Conservation (phyloP, 2,797 vertebrate species). For the Malurus leucopterus region DNA sequence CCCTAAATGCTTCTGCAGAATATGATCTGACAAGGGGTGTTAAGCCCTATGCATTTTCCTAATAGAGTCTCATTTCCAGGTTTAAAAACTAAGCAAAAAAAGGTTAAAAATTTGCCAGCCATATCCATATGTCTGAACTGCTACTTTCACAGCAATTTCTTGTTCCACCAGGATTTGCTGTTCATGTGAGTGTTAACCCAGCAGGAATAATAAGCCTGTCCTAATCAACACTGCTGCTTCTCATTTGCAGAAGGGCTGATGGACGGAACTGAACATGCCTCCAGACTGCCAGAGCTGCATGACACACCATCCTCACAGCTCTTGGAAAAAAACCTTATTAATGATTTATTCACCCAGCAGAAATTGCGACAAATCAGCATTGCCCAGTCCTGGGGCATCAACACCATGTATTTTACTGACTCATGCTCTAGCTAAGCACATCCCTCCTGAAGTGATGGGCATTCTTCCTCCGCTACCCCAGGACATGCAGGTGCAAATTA, state of each 20-base stretch:
- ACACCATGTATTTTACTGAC: neutral
- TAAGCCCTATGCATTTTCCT: neutral
- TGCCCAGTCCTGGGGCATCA: neutral
- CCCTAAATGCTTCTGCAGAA: neutral
- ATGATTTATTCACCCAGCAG: neutral
- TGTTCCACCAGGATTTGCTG: neutral
- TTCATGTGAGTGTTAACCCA: neutral
- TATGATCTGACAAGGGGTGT: neutral
- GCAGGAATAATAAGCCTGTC: neutral
- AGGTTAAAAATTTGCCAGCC: neutral
- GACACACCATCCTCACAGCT: neutral
- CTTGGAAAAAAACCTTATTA: neutral
- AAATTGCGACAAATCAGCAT: neutral
- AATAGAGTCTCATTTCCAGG: neutral
- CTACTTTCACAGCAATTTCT: neutral
- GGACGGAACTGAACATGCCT: neutral
- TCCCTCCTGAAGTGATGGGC: neutral
- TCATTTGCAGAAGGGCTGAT: neutral
- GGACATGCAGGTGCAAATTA: neutral
- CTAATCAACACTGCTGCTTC: neutral
- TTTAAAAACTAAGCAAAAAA: neutral
- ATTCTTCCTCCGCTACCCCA: neutral
- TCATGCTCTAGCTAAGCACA: rapidly evolving
- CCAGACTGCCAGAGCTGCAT: neutral
- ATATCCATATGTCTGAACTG: neutral